Conservation (phyloP, 1,140 invertebrate species). For the Zaprionus nigranus region DNA sequence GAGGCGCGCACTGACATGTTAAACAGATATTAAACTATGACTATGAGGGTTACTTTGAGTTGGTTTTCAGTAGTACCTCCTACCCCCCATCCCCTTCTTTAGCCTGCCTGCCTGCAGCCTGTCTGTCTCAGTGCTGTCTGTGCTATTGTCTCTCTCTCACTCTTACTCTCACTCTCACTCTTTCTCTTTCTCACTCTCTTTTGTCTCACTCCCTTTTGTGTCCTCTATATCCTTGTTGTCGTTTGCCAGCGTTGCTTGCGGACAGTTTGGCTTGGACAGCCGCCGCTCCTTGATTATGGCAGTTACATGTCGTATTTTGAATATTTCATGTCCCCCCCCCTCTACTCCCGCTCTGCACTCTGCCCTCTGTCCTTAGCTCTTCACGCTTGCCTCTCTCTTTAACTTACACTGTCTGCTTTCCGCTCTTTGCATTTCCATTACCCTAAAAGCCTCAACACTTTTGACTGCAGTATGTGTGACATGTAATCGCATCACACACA, state of each 20-base stretch:
- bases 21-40: conserved; percentile 81
- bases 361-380: no score
- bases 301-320: conserved; percentile 61
- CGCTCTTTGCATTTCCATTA: conserved; percentile 23
- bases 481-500: conserved; percentile 32
- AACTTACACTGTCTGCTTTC: not conserved
- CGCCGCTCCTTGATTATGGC: conserved; percentile 69
- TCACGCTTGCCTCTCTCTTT: not conserved
- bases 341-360: no score
- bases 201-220: not conserved
- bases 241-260: conserved; percentile 19
- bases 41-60: conserved; percentile 58
- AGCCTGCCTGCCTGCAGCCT: not conserved
- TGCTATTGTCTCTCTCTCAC: not conserved
- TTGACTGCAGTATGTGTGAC: conserved; percentile 20
- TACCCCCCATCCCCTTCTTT: not conserved
- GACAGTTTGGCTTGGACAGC: conserved; percentile 33
- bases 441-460: conserved; percentile 40
- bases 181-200: not conserved
- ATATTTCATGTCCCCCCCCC: conserved; percentile 37
- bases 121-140: conserved; percentile 3
- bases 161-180: not conserved
- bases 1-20: conserved; percentile 66
- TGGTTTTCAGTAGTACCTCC: conserved; percentile 44
- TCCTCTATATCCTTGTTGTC: conserved; percentile 1